A percentile compares a stretch with the other conserved stretches of the same genome.
phyloP scores from a whole-genome alignment of 2,888 invertebrate genomes.

The Linnaemya vulpina region DNA sequence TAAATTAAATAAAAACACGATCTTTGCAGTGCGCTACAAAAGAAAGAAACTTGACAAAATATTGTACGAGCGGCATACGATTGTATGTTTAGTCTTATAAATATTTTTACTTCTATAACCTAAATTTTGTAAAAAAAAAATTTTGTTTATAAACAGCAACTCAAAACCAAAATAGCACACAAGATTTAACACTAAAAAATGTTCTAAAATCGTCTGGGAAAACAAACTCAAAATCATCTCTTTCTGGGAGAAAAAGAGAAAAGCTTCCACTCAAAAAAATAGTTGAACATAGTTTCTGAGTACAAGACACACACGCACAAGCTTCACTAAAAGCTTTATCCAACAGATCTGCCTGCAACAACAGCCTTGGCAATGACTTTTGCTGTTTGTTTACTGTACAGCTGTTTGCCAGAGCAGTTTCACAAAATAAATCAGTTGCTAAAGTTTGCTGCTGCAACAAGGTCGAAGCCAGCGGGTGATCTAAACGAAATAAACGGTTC shows the following conservation, averaged over 20 bases:
- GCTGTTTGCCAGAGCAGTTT: slow-evolving; percentile 54
- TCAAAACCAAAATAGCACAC: background rate
- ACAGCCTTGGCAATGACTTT: slow-evolving; percentile 74
- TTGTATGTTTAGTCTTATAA: background rate
- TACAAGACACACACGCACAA: slow-evolving; percentile 1
- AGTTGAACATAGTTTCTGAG: background rate
- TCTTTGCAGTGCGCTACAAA: background rate
- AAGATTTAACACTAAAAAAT: background rate
- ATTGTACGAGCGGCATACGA: background rate
- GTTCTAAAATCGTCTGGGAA: background rate
- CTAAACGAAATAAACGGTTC: background rate
- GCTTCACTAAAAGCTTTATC: slow-evolving; percentile 31
- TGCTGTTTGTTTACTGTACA: slow-evolving; percentile 44
- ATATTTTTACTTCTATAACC: slow-evolving; percentile 19
- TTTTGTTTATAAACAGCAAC: slow-evolving; percentile 19
- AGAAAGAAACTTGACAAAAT: slow-evolving; percentile 12
- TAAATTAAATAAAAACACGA: background rate
- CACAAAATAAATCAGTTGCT: slow-evolving; percentile 61
- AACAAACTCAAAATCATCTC: background rate
- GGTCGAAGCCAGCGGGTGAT: slow-evolving; percentile 59
- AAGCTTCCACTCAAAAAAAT: slow-evolving; percentile 57
- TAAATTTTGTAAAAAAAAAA: slow-evolving; percentile 19
- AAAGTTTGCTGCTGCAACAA: slow-evolving; percentile 55
- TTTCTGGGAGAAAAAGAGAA: background rate
- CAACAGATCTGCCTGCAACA: slow-evolving; percentile 42